A percentile compares a stretch with the other conserved stretches of the same genome.
These are phyloP conservation scores for Chrysolina haemoptera DNA, from an alignment of 2,888 invertebrate genomes.

Conservation along the genomic window DNA sequence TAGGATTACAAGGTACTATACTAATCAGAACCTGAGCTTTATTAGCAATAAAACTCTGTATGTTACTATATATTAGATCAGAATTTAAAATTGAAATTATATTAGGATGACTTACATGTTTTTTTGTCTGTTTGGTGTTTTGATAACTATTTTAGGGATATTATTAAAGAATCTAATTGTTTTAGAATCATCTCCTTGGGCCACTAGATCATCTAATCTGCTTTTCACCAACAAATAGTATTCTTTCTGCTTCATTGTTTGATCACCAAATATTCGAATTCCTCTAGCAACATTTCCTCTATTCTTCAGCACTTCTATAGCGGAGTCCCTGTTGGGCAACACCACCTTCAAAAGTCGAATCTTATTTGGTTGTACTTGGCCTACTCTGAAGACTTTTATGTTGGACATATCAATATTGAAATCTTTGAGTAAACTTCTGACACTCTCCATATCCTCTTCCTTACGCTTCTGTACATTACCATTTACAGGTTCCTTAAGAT, in stretches of 20 bases:
- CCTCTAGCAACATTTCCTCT: background rate
- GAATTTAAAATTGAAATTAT: background rate
- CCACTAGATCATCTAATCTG: background rate
- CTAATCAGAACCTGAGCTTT: background rate
- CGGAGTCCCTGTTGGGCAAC: background rate
- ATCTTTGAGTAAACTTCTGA: too few species aligned
- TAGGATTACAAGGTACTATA: background rate
- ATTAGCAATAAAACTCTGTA: background rate
- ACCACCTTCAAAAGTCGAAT: background rate
- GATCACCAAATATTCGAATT: background rate
- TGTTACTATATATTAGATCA: background rate
- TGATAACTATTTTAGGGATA: background rate
- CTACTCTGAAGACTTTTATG: background rate
- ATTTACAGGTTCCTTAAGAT: too few species aligned
- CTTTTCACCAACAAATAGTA: background rate
- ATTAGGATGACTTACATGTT: too few species aligned
- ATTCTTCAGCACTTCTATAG: slow-evolving; percentile 1
- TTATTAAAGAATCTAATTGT: background rate
- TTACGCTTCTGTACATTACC: too few species aligned
- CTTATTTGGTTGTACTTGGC: background rate
- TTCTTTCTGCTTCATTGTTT: background rate
- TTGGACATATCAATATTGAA: background rate
- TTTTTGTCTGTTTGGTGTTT: background rate
- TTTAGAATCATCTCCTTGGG: slow-evolving; percentile 1
- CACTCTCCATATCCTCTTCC: too few species aligned